A percentile compares a stretch with the other conserved stretches of the same genome.
These are phyloP conservation scores for Euura saliciscinereae DNA, from an alignment of 1,140 invertebrate genomes.

Conservation along the genomic window DNA sequence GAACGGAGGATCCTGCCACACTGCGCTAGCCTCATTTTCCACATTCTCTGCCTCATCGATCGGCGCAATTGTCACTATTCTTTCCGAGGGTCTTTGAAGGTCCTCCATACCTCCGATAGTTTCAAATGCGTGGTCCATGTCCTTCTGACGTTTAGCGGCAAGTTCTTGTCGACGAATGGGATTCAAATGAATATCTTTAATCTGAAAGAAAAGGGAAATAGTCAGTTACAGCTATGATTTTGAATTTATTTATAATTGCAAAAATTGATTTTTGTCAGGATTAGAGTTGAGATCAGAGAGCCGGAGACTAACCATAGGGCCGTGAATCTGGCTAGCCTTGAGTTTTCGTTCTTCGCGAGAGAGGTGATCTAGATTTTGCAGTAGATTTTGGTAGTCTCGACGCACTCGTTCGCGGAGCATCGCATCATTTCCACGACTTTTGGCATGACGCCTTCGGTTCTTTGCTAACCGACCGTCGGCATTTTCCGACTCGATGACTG, in stretches of 20 bases:
- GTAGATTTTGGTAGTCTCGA: constrained; percentile 56
- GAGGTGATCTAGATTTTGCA: constrained; percentile 51
- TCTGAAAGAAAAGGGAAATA: constrained; percentile 8
- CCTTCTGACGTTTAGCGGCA: constrained; percentile 37
- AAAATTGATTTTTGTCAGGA: too few relatives aligned
- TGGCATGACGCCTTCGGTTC: constrained; percentile 36
- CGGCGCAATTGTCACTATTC: constrained; percentile 34
- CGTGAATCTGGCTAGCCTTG: constrained; percentile 42
- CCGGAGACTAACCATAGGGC: constrained; percentile 30
- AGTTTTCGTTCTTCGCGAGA: constrained; percentile 46
- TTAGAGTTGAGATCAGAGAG: background rate
- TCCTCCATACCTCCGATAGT: constrained; percentile 12
- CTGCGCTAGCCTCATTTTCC: constrained; percentile 12
- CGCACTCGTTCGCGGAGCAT: constrained; percentile 56
- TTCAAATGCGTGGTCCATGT: constrained; percentile 44
- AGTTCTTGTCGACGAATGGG: constrained; percentile 35
- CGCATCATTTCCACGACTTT: constrained; percentile 57
- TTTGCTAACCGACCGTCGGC: constrained; percentile 26
- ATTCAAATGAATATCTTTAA: constrained; percentile 16
- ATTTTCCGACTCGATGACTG: constrained; percentile 35
- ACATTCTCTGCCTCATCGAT: constrained; percentile 20
- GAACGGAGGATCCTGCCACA: constrained; percentile 31
- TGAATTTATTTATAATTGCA: too few relatives aligned
- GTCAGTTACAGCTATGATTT: too few relatives aligned
- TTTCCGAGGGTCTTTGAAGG: background rate